Base-by-base conservation (phyloP, 2,888 invertebrate species). In the Drosophila anceps region DNA sequence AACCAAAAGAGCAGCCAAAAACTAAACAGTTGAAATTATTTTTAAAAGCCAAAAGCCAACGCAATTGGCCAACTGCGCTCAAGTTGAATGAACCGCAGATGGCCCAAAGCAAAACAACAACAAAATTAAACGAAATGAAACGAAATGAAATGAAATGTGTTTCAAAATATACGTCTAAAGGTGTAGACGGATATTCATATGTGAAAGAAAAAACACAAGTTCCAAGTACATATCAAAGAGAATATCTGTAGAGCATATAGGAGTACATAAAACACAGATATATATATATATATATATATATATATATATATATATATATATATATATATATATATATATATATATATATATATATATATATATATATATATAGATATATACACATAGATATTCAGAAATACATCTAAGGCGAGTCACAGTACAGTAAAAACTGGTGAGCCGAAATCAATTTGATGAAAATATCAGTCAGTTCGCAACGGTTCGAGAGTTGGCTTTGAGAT, bases 71-170 rank as follows among this genome's bases (percentile, higher is more conserved):
- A 44, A 71, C 33, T n/a, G 33, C n/a, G 29, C 58, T 10, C 60
- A 71, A 61, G 77, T 77, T 77, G 71, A 77, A 79, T 67, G 71
- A 77, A 79, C 80, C 75, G 44, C 61, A 53, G 13, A 54, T 20
- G 48, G 13, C 37, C 39, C 54, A 43, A 75, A 76, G 44, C 62
- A 44, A 48, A 48, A 50, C 24, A 7, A 44, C 35, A n/a, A 3
- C 6, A 41, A 27, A 7, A 9, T 20, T 12, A 46, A 43, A n/a
- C n/a, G 24, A 13, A 9, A 29, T 10, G 7, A 9, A 48, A 29
- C 12, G 0, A 48, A 48, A n/a, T 29, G 2, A 46, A 48, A 48
- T n/a, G 48, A 35, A 53, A 37, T 37, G n/a, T 18, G 13, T 15
- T 31, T 18, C 39, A 41, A 33, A 46, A 41, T 50, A 39, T 43